Evolutionary conservation across 2,113 vertebrate species (phyloP).

Genomic region (Megaceryle torquata): DNA sequence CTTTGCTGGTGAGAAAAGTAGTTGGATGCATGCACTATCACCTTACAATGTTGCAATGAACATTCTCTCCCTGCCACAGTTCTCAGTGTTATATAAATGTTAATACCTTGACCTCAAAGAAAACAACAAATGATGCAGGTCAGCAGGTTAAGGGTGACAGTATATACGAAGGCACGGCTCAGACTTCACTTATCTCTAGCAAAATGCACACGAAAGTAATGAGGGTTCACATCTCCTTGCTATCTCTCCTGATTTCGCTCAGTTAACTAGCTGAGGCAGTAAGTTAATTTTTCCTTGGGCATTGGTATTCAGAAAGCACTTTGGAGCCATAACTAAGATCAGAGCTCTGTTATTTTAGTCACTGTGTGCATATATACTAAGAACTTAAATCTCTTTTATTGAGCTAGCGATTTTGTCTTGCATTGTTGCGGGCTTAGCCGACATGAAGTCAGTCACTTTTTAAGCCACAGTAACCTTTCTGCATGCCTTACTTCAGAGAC

Average conservation of each 20-base stretch:
- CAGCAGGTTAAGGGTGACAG: not conserved
- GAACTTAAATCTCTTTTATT: conserved; percentile 22
- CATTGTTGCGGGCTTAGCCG: conserved; percentile 24
- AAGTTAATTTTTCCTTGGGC: conserved; percentile 6
- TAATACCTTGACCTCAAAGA: not conserved
- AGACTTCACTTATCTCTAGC: not conserved
- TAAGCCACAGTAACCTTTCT: not conserved
- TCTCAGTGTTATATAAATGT: not conserved
- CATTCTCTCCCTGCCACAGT: not conserved
- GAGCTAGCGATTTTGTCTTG: conserved; percentile 8
- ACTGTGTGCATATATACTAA: not conserved
- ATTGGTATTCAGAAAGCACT: conserved; percentile 16
- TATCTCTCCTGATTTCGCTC: not conserved
- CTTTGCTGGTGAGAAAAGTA: not conserved
- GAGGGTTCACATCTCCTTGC: not conserved
- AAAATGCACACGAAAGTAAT: not conserved
- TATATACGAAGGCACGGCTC: not conserved
- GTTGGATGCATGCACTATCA: not conserved
- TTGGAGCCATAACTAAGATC: conserved; percentile 4
- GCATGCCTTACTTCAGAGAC: not conserved
- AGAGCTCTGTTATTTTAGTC: not conserved
- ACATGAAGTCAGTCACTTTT: not conserved
- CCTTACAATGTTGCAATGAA: not conserved
- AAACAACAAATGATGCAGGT: not conserved
- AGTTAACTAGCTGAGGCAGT: not conserved